These are phyloP conservation scores for Canis aureus DNA, from an alignment of 2,113 vertebrate species.

Conservation along the genomic window DNA sequence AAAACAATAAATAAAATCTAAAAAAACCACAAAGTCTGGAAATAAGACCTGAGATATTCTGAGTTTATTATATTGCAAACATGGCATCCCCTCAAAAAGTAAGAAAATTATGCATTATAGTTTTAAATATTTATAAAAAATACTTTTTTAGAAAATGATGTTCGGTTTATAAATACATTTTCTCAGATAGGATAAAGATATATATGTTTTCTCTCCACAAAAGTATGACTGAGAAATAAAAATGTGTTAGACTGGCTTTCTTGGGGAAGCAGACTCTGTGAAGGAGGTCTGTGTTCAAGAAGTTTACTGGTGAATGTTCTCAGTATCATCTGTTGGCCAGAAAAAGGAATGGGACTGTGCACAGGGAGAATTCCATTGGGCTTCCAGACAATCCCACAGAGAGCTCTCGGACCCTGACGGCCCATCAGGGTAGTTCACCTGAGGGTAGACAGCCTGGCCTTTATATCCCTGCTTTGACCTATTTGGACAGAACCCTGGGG, in stretches of 20 bases:
- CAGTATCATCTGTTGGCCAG: background rate
- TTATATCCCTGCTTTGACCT: background rate
- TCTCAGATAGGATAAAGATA: background rate
- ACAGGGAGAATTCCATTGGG: background rate
- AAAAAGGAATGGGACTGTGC: rapidly evolving
- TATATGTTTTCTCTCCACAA: background rate
- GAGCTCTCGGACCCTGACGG: background rate
- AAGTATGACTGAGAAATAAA: background rate
- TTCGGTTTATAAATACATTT: background rate
- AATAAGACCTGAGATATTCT: background rate
- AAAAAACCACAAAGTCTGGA: background rate
- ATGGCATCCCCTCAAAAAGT: background rate
- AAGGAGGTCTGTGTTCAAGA: background rate
- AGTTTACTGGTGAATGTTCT: background rate
- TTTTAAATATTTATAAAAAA: background rate
- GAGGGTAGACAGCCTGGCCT: background rate
- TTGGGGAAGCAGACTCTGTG: background rate
- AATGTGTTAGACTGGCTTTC: background rate
- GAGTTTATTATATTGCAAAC: background rate
- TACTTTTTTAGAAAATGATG: background rate
- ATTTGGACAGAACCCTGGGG: background rate
- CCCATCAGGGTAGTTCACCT: background rate
- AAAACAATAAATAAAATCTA: no score
- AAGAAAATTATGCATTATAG: no score
- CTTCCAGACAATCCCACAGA: rapidly evolving